Conservation (phyloP, 1,140 invertebrate species). For the Drosophila ogumai region DNA sequence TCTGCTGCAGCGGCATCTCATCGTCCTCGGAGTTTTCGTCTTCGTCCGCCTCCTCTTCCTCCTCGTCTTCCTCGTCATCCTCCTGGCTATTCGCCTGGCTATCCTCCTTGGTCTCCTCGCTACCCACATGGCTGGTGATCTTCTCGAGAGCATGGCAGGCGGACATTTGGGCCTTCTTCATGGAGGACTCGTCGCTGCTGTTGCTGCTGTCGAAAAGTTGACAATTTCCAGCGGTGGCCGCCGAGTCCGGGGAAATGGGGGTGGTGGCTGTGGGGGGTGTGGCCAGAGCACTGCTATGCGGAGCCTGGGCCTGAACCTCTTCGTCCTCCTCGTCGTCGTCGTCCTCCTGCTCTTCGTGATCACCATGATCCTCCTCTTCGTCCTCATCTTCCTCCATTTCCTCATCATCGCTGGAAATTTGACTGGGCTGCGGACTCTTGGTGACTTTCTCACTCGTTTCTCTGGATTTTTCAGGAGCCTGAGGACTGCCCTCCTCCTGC, state of each 20-base stretch:
- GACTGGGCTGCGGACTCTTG: slow-evolving; percentile 53
- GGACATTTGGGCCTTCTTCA: slow-evolving; percentile 81
- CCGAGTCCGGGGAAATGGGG: slow-evolving; percentile 76
- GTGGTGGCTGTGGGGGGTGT: slow-evolving; percentile 77
- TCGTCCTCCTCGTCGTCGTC: slow-evolving; percentile 16
- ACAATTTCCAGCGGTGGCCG: slow-evolving; percentile 69
- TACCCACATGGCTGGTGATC: slow-evolving; percentile 54
- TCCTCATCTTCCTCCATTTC: slow-evolving; percentile 54
- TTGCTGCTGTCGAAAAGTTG: slow-evolving; percentile 82
- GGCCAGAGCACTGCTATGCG: slow-evolving; percentile 68
- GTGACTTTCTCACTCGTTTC: slow-evolving; percentile 2
- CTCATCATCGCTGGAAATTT: slow-evolving; percentile 28
- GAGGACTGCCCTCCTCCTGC: slow-evolving; percentile 20
- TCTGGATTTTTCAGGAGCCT: slow-evolving; percentile 1
- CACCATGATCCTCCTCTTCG: slow-evolving; percentile 22
- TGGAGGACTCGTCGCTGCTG: slow-evolving; percentile 75
- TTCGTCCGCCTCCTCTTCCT: slow-evolving; percentile 10
- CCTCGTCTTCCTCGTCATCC: slow-evolving; percentile 12
- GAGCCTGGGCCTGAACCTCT: slow-evolving; percentile 50
- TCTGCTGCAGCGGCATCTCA: slow-evolving; percentile 65
- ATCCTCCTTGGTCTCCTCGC: slow-evolving; percentile 42
- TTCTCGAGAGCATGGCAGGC: slow-evolving; percentile 75
- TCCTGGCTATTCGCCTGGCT: slow-evolving; percentile 34
- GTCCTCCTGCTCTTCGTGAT: slow-evolving; percentile 7
- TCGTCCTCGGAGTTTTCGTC: slow-evolving; percentile 52